phyloP scores from a whole-genome alignment of 2,888 invertebrate genomes.

The Apocheima hispidaria region DNA sequence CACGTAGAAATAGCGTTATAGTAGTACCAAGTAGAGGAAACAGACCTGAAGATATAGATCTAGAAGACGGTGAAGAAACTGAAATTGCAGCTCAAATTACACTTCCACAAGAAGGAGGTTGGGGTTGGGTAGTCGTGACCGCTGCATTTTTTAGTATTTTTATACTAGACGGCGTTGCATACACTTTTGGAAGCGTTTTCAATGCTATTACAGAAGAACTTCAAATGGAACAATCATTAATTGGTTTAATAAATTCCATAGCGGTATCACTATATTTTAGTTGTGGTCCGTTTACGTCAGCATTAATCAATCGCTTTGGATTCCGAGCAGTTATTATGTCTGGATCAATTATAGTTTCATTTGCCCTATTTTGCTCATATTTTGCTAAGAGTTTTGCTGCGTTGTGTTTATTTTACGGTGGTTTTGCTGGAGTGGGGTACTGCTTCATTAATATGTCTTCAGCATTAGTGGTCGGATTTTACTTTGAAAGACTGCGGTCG shows the following conservation, averaged over 20 bases:
- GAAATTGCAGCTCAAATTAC: constrained; percentile 79
- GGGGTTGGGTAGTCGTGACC: constrained; percentile 78
- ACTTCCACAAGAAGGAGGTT: constrained; percentile 74
- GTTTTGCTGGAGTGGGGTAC: constrained; percentile 69
- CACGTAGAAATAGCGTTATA: constrained; percentile 53
- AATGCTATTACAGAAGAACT: constrained; percentile 67
- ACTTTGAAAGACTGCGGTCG: constrained; percentile 74
- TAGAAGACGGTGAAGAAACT: constrained; percentile 74
- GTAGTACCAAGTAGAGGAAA: constrained; percentile 63
- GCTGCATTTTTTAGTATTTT: constrained; percentile 64
- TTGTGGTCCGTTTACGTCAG: constrained; percentile 70
- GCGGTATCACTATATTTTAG: constrained; percentile 71
- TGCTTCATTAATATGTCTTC: constrained; percentile 71
- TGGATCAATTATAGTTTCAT: constrained; percentile 67
- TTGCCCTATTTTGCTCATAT: constrained; percentile 66
- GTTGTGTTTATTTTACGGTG: constrained; percentile 70
- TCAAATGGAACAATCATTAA: constrained; percentile 56
- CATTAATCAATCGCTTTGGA: constrained; percentile 77
- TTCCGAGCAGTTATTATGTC: constrained; percentile 74
- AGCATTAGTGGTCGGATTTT: constrained; percentile 74
- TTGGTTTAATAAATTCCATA: constrained; percentile 72
- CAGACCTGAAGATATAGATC: constrained; percentile 54
- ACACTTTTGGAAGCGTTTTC: constrained; percentile 73
- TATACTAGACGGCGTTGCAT: constrained; percentile 71
- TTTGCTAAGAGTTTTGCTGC: constrained; percentile 60